Base-by-base conservation (phyloP, 2,797 vertebrate genomes). In the Poliocrania exsul region DNA sequence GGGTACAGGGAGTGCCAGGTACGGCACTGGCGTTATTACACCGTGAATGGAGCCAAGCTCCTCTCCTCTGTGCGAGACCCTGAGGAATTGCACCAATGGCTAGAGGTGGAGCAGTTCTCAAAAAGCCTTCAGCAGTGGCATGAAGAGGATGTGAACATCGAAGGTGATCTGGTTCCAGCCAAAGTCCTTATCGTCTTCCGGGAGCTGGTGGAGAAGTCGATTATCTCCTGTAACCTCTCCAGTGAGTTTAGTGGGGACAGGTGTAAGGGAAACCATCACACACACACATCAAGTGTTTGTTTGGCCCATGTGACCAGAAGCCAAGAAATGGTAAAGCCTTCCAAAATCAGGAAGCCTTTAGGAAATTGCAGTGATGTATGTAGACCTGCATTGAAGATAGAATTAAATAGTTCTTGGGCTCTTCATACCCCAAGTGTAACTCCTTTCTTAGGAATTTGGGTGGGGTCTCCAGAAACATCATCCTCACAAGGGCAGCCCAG, bases 11-110 rank as follows among this genome's bases (percentile, higher is more conserved):
- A 98, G 23, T 82, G 94, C 84, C 90, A 95, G 89, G 67, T 96
- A 5, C 96, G 79, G 53, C 97, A 96, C 86, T 98, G 98, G 98
- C 96, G 98, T 20, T 98, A 98, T 90, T 99, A 99, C 91, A 97
- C 97, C 0, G 85, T 98, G 64, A 97, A 94, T 3, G 98, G 98
- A 13, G 44, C 97, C 71, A 97, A 96, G 66, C 98, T 98, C n/a
- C 93, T 97, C 69, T 98, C 98, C 54, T 98, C 98, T 0, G 95
- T 98, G 71, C 95, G 97, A 44, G 98, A 98, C 79, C 98, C 98
- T 0, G 98, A 99, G 94, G 98, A 98, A 9, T 66, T 98, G 67
- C 97, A 98, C 67, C 98, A 99, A 49, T 99, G 98, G 98, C 95
- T 99, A 67, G 97, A 98, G 84, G 96, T 98, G 58, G 97, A 98